These are phyloP conservation scores for Syrrhaptes paradoxus DNA, from an alignment of 2,113 vertebrate species.

Conservation along the genomic window DNA sequence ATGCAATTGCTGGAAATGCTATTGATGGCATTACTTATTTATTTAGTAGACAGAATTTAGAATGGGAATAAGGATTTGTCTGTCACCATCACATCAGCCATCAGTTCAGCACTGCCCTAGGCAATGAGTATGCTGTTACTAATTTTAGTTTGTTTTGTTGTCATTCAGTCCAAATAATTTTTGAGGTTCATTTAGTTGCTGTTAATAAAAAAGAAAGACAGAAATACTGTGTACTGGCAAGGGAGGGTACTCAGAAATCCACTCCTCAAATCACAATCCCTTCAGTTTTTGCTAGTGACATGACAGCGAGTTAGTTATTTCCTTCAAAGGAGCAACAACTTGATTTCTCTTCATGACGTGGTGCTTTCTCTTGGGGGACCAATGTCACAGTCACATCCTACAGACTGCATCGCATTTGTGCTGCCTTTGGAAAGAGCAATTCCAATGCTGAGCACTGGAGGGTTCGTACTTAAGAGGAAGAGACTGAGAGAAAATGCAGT, in stretches of 20 bases:
- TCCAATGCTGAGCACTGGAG: not conserved
- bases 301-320: not conserved
- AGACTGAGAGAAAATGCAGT: not conserved
- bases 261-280: not conserved
- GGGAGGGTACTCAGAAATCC: not conserved
- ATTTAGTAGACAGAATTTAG: constrained; percentile 66
- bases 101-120: constrained; percentile 42
- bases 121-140: constrained; percentile 62
- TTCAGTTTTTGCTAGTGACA: not conserved
- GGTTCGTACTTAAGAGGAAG: not conserved
- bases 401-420: not conserved
- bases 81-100: constrained; percentile 64
- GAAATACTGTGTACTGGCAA: constrained; percentile 4
- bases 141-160: constrained; percentile 65
- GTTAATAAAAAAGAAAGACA: constrained; percentile 44
- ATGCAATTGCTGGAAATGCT: constrained; percentile 21
- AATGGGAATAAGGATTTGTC: constrained; percentile 69
- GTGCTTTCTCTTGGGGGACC: not conserved
- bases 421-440: not conserved
- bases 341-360: not conserved
- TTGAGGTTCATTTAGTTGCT: constrained; percentile 59
- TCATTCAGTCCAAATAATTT: constrained; percentile 59
- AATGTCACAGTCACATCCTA: not conserved
- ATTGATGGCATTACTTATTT: constrained; percentile 61
- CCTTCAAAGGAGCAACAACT: not conserved